Evolutionary conservation across 2,797 vertebrate species (phyloP).

Genomic region (Tadarida brasiliensis): DNA sequence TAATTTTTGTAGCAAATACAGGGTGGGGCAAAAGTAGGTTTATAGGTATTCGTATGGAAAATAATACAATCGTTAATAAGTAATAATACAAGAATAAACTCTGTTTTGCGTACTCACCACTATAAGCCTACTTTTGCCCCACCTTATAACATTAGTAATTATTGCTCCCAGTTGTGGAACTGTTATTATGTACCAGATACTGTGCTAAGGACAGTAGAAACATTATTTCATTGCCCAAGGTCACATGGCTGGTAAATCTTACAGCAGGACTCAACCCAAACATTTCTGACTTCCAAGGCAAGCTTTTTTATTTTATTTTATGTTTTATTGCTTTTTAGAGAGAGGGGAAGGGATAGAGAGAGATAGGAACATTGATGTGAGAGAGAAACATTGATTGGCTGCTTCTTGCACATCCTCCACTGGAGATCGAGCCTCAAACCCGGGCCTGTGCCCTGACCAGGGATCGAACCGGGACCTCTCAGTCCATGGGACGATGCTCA

Average conservation of each 20-base stretch:
- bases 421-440: too few relatives aligned
- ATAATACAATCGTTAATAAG: background rate
- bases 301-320: too few relatives aligned
- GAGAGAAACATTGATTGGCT: too few relatives aligned
- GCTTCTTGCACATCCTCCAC: too few relatives aligned
- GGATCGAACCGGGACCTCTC: too few relatives aligned
- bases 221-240: background rate
- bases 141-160: background rate
- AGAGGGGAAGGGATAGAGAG: too few relatives aligned
- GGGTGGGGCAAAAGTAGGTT: background rate
- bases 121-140: background rate
- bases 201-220: background rate
- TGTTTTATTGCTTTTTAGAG: too few relatives aligned
- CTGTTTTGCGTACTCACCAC: background rate
- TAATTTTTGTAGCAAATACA: constrained; percentile 41
- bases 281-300: background rate
- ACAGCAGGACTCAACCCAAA: background rate
- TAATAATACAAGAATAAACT: background rate
- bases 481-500: too few relatives aligned
- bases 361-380: too few relatives aligned
- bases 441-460: too few relatives aligned
- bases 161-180: background rate
- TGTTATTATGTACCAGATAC: background rate
- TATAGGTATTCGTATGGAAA: background rate
- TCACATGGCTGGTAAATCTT: background rate